These are phyloP conservation scores for Apteryx owenii DNA, from an alignment of 2,113 vertebrate genomes.

Conservation along the genomic window DNA sequence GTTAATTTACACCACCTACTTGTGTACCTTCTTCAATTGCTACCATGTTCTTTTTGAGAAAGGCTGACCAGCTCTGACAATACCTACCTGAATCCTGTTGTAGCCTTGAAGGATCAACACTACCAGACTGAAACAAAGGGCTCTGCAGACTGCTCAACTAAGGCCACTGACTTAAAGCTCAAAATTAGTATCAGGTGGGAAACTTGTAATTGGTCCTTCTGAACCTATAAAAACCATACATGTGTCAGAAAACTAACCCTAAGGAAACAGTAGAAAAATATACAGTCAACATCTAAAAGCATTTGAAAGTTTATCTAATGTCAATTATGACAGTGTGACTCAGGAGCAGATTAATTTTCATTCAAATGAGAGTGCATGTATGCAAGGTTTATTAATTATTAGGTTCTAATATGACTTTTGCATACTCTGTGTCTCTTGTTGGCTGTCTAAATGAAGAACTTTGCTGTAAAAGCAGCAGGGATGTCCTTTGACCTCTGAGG, in stretches of 20 bases:
- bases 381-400: neutral
- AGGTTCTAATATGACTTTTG: neutral
- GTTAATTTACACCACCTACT: neutral
- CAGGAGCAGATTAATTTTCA: neutral
- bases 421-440: neutral
- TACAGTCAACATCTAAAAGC: neutral
- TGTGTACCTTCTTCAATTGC: neutral
- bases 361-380: neutral
- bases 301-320: neutral
- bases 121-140: neutral
- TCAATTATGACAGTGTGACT: neutral
- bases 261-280: neutral
- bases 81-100: neutral
- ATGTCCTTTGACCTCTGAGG: neutral
- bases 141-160: neutral
- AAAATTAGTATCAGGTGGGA: neutral
- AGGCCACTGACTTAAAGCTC: neutral
- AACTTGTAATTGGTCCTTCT: neutral
- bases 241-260: neutral
- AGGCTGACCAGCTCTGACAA: neutral
- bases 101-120: neutral
- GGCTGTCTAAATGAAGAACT: constrained; percentile 8
- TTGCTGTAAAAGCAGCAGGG: neutral
- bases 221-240: neutral
- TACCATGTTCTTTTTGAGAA: neutral